phyloP scores from a whole-genome alignment of 2,888 invertebrate species.

The Scaptodrosophila latifasciaeformis region DNA sequence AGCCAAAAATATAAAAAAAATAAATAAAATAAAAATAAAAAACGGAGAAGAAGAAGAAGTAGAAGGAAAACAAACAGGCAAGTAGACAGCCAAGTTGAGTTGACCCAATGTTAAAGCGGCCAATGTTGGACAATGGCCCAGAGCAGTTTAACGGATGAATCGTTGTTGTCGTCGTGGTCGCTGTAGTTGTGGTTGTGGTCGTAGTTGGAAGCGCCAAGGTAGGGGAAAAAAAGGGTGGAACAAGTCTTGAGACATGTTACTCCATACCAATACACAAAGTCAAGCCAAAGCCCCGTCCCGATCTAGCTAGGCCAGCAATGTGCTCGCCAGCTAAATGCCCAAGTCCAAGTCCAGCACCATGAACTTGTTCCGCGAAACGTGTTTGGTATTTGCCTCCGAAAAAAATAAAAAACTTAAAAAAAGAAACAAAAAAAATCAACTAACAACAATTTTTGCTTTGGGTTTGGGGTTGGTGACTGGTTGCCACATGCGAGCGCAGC shows the following conservation, averaged over 20 bases:
- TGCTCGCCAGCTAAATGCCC: conserved; percentile 25
- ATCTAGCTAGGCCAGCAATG: conserved; percentile 23
- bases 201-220: conserved; percentile 2
- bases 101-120: conserved; percentile 53
- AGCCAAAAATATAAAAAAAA: too few relatives aligned
- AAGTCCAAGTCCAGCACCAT: conserved; percentile 30
- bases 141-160: conserved; percentile 55
- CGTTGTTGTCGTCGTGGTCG: conserved; percentile 23
- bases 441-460: conserved; percentile 24
- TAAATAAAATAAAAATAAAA: too few relatives aligned
- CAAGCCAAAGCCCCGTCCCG: conserved; percentile 21
- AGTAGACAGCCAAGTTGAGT: conserved; percentile 29
- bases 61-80: too few relatives aligned
- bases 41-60: too few relatives aligned
- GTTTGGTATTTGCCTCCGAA: conserved; percentile 55
- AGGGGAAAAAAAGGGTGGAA: conserved; percentile 50
- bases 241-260: conserved; percentile 62
- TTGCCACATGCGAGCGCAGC: conserved; percentile 29
- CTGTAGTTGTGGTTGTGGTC: conserved; percentile 8
- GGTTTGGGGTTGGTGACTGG: conserved; percentile 37
- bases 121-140: conserved; percentile 59
- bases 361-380: conserved; percentile 64
- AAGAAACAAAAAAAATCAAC: conserved; percentile 20
- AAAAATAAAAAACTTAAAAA: conserved; percentile 15
- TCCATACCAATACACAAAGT: conserved; percentile 41